Percentiles rank a stretch among this genome's conserved stretches.
phyloP scores from a whole-genome alignment of 1,140 invertebrate species.

The Drosophila saltans region DNA sequence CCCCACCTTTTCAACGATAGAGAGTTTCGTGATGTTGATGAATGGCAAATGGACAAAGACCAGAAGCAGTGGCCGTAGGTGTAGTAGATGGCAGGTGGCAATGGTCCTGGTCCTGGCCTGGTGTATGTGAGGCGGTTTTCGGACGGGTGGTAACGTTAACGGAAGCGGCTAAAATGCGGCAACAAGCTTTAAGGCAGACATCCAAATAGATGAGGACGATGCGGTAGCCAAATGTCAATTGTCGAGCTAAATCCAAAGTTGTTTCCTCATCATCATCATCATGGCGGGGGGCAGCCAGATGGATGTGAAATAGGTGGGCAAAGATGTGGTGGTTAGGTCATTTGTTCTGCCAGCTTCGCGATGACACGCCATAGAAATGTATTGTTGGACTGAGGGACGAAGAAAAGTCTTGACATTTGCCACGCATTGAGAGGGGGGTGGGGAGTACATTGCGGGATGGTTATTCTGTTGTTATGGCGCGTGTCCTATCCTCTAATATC shows the following conservation, averaged over 20 bases:
- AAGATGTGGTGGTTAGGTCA: conserved; percentile 22
- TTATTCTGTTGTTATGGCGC: conserved; percentile 46
- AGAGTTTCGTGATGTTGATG: conserved; percentile 53
- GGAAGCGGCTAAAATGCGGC: conserved; percentile 65
- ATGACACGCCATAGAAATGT: conserved; percentile 36
- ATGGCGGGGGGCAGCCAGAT: not conserved
- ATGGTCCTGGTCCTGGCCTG: conserved; percentile 26
- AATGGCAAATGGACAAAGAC: conserved; percentile 59
- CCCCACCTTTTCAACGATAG: not conserved
- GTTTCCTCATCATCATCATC: not conserved
- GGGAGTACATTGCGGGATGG: not conserved
- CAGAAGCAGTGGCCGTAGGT: conserved; percentile 12
- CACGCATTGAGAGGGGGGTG: conserved; percentile 38
- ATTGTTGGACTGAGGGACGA: conserved; percentile 2
- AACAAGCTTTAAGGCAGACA: conserved; percentile 50
- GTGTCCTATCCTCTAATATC: conserved; percentile 22
- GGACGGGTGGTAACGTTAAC: conserved; percentile 9
- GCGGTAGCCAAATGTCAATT: conserved; percentile 58
- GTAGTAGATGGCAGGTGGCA: conserved; percentile 48
- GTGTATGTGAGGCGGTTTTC: not conserved
- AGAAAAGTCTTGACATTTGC: conserved; percentile 51
- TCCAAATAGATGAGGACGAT: conserved; percentile 62
- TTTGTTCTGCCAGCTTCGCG: conserved; percentile 44
- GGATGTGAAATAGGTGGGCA: not conserved
- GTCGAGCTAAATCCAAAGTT: conserved; percentile 33